Percentiles rank a stretch among this genome's conserved stretches.
Conservation (phyloP, 2,797 vertebrate species). For the Stomatorhinus walkeri region DNA sequence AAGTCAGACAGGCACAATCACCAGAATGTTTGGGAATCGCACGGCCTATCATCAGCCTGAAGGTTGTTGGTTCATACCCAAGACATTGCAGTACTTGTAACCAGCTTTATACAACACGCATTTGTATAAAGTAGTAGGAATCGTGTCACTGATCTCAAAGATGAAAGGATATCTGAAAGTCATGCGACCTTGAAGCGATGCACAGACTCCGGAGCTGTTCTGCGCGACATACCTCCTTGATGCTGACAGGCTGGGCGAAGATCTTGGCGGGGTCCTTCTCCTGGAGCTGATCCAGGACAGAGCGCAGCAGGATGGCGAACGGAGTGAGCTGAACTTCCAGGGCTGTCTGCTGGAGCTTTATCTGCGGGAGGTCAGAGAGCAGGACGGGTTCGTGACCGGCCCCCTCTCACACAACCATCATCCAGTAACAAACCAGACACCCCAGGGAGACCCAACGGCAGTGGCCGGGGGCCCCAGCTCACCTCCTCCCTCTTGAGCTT, state of each 20-base stretch:
- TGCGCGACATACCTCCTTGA: conserved; percentile 70
- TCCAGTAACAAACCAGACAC: neutral
- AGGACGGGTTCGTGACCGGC: no score
- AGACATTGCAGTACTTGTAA: neutral
- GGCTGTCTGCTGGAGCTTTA: conserved; percentile 85
- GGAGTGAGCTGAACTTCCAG: conserved; percentile 87
- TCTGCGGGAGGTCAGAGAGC: conserved; percentile 50
- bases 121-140: neutral
- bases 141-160: neutral
- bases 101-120: neutral
- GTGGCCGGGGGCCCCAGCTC: neutral
- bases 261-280: conserved; percentile 86
- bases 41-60: neutral
- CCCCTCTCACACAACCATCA: neutral
- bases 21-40: neutral
- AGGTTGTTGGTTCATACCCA: neutral
- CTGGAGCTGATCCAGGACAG: conserved; percentile 83
- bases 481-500: conserved; percentile 97
- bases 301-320: conserved; percentile 78
- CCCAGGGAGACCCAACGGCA: neutral
- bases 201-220: neutral
- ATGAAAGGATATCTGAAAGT: neutral
- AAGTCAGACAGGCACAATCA: conserved; percentile 1
- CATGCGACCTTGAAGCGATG: neutral
- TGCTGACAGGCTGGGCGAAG: conserved; percentile 85